Base-by-base conservation (phyloP, 2,888 invertebrate genomes). In the Drosophila nigritarsus region DNA sequence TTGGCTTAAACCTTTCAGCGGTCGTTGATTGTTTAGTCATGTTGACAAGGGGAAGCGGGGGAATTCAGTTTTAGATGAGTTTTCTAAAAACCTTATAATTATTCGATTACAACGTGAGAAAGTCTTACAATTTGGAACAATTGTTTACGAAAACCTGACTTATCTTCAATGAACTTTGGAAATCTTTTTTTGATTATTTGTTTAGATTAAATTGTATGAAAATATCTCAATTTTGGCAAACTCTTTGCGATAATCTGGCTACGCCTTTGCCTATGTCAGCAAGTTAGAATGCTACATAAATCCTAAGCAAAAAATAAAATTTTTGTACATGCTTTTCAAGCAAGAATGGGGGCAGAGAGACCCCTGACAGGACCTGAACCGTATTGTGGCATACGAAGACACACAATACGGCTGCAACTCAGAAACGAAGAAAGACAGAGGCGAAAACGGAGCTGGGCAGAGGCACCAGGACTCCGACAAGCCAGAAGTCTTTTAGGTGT, bases 181-280 rank as follows among this genome's bases (percentile, higher is more conserved):
- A 20, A 20, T 20, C 45, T 7, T 20, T n/a, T 20, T n/a, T n/a
- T 40, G 8, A 42, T n/a, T 40, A 11, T n/a, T 42, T 11, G 5
- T 6, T 40, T 5, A n/a, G 9, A 40, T 40, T 2, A 6, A 11
- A n/a, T 42, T n/a, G 5, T 5, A 3, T 13, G 3, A n/a, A 42
- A n/a, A 11, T 11, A n/a, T n/a, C 2, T 0, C 0, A 2, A n/a
- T 6, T 42, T n/a, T 5, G 11, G 6, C 1, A n/a, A 11, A 42
- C 3, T n/a, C 2, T n/a, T 9, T 5, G 4, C 1, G 9, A n/a
- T 1, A n/a, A n/a, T 9, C 9, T 40, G 40, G 0, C 5, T 2
- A 40, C 1, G 9, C 4, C 9, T 5, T 9, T 40, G 5, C 3
- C 5, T n/a, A 5, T n/a, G 5, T 40, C 11, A n/a, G 5, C 11